Percentiles rank a stretch among this genome's conserved stretches.
Conservation (phyloP, 2,888 invertebrate genomes). For the Blera fallax region DNA sequence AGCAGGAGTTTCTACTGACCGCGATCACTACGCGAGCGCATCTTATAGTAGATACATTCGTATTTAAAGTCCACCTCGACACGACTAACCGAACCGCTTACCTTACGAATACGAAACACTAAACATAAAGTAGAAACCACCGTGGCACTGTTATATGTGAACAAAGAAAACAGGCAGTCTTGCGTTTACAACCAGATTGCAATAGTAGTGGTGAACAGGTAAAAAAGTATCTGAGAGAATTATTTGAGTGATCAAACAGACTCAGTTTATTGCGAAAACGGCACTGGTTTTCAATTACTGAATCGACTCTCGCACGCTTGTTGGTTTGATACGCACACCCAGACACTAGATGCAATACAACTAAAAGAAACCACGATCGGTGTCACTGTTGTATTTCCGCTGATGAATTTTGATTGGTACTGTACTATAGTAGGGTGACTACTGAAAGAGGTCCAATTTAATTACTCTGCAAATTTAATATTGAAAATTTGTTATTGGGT, state of each 20-base stretch:
- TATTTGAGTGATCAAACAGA: constrained; percentile 19
- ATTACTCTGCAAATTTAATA: not conserved
- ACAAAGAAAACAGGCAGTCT: constrained; percentile 26
- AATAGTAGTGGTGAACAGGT: constrained; percentile 43
- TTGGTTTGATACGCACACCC: not conserved
- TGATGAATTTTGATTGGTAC: constrained; percentile 14
- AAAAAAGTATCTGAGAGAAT: constrained; percentile 17
- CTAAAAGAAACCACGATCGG: constrained; percentile 18
- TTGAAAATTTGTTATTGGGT: not conserved
- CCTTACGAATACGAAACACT: constrained; percentile 1
- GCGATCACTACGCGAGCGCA: constrained; percentile 53
- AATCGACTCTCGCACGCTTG: constrained; percentile 8
- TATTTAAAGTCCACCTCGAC: constrained; percentile 50
- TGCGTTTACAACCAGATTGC: not conserved
- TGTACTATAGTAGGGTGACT: constrained; percentile 53
- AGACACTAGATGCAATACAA: not conserved
- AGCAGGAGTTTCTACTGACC: constrained; percentile 61
- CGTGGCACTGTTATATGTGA: constrained; percentile 15
- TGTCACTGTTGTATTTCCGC: constrained; percentile 31
- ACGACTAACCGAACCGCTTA: constrained; percentile 48
- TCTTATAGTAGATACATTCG: constrained; percentile 52
- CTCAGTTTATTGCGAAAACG: constrained; percentile 33
- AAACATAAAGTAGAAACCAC: constrained; percentile 9
- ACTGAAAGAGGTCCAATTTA: not conserved
- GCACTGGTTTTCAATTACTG: constrained; percentile 19